Conservation (phyloP, 2,888 invertebrate species). For the Leptopilina drosophilae region DNA sequence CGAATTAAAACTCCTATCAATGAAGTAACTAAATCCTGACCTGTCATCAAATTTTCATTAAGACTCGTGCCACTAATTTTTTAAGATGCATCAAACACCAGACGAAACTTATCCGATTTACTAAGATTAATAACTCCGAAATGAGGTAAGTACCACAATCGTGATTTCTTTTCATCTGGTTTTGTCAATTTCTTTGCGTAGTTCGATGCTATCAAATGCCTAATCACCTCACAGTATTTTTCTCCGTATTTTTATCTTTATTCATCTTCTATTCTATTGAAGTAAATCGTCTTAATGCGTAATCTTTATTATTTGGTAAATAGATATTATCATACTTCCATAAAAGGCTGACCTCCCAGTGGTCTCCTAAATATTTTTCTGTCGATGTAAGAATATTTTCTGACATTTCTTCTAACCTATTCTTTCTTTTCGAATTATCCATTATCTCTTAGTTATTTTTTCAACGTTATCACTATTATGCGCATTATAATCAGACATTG, state of each 20-base stretch:
- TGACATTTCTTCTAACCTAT: slow-evolving; percentile 13
- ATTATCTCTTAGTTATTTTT: background rate
- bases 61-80: background rate
- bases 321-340: slow-evolving; percentile 40
- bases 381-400: background rate
- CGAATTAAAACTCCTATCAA: slow-evolving; percentile 65
- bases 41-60: background rate
- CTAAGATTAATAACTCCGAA: slow-evolving; percentile 3
- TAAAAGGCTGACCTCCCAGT: slow-evolving; percentile 43
- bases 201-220: slow-evolving; percentile 16
- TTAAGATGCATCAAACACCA: slow-evolving; percentile 29
- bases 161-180: background rate
- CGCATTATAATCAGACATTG: no score
- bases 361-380: background rate
- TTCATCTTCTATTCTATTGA: slow-evolving; percentile 38
- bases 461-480: background rate
- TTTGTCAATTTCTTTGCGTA: slow-evolving; percentile 30
- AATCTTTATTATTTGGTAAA: slow-evolving; percentile 5
- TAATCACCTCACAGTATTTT: slow-evolving; percentile 41
- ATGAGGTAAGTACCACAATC: slow-evolving; percentile 11
- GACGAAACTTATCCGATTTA: background rate
- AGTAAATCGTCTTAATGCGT: slow-evolving; percentile 21
- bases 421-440: background rate
- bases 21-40: slow-evolving; percentile 1
- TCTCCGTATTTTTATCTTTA: background rate